phyloP scores from a whole-genome alignment of 1,140 invertebrate species.

The Diorhabda carinulata region DNA sequence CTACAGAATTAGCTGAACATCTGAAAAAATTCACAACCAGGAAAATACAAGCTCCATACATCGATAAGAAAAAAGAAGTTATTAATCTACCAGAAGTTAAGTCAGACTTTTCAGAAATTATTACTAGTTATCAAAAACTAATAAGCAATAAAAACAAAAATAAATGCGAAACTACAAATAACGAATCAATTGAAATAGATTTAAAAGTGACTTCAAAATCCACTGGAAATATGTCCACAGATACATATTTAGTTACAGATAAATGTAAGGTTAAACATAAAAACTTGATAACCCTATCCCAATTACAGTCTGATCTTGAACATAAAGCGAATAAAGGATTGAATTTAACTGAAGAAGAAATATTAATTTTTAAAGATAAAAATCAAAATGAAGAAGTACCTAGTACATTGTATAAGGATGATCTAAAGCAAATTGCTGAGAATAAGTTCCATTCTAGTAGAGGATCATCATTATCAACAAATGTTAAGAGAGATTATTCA shows the following conservation, averaged over 20 bases:
- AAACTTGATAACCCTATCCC: constrained; percentile 43
- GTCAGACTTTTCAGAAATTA: constrained; percentile 49
- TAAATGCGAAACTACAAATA: constrained; percentile 21
- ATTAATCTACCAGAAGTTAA: neutral
- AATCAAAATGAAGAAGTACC: neutral
- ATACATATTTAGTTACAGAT: constrained; percentile 10
- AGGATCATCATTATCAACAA: constrained; percentile 17
- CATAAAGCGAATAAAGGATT: constrained; percentile 32
- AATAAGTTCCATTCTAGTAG: constrained; percentile 16
- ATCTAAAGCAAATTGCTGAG: constrained; percentile 5
- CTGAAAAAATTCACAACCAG: constrained; percentile 63
- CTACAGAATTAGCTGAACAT: constrained; percentile 53
- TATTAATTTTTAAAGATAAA: constrained; percentile 19
- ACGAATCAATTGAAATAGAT: constrained; percentile 34
- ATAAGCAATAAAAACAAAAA: constrained; percentile 32
- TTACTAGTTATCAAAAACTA: constrained; percentile 44
- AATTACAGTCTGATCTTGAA: constrained; percentile 38
- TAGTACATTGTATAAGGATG: neutral
- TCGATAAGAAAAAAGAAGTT: constrained; percentile 7
- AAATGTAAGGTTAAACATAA: constrained; percentile 34
- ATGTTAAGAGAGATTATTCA: constrained; percentile 29
- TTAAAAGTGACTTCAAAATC: constrained; percentile 44
- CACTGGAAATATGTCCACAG: constrained; percentile 5
- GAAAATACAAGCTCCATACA: constrained; percentile 32
- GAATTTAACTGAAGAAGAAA: constrained; percentile 23